Percentiles rank a stretch among this genome's conserved stretches.
Conservation (phyloP, 2,113 vertebrate species). For the Silurus asotus region DNA sequence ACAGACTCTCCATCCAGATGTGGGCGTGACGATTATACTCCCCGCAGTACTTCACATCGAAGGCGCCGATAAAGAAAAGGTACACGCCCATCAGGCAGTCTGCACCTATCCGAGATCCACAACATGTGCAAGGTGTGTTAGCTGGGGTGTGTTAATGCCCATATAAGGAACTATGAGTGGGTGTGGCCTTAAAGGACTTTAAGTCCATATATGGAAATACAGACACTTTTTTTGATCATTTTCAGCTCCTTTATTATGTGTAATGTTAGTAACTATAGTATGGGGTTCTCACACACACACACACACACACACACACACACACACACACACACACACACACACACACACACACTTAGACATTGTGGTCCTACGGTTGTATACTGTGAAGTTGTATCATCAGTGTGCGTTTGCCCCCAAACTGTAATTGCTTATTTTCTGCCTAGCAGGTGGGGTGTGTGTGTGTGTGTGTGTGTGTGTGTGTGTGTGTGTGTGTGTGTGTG, state of each 20-base stretch:
- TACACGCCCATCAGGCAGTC: conserved; percentile 72
- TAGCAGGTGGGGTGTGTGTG: neutral
- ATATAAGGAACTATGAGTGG: neutral
- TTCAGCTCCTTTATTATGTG: neutral
- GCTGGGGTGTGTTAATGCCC: neutral
- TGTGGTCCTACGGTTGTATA: too few relatives aligned
- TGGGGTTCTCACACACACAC: neutral
- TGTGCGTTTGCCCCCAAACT: neutral
- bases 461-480: neutral
- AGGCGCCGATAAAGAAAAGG: conserved; percentile 69
- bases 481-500: neutral
- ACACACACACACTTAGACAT: neutral
- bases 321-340: neutral
- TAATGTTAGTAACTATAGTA: neutral
- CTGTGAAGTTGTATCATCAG: neutral
- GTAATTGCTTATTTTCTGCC: neutral
- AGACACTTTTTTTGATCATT: neutral
- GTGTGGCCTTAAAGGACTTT: neutral
- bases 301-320: neutral
- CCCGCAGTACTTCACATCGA: conserved; percentile 66
- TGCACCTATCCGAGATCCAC: conserved; percentile 57
- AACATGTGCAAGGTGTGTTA: neutral
- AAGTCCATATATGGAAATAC: neutral
- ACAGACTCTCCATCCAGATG: conserved; percentile 69
- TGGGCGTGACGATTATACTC: conserved; percentile 70